These are phyloP conservation scores for Leuciscus waleckii DNA, from an alignment of 2,797 vertebrate genomes.

Conservation along the genomic window DNA sequence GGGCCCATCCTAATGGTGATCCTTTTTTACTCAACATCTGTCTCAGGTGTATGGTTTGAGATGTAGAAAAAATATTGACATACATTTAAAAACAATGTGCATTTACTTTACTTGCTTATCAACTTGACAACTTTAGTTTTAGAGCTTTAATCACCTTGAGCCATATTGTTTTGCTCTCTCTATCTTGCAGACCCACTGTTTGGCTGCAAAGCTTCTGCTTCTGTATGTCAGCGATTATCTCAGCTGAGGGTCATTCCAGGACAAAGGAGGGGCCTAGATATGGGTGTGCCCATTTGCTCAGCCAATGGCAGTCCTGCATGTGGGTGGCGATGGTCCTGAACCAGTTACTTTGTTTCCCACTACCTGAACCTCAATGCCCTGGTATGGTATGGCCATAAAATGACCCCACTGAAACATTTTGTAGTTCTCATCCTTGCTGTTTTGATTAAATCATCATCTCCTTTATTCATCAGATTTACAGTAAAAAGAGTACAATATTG, in stretches of 20 bases:
- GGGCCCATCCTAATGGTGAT: conserved; percentile 50
- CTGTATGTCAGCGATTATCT: conserved; percentile 63
- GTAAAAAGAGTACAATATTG: neutral
- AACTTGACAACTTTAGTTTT: neutral
- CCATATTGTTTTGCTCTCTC: conserved; percentile 9
- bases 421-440: neutral
- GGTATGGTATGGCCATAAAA: conserved; percentile 74
- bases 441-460: neutral
- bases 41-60: neutral
- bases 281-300: conserved; percentile 85
- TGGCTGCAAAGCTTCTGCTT: conserved; percentile 65
- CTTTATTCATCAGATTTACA: neutral
- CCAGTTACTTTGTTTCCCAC: conserved; percentile 84
- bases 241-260: conserved; percentile 66
- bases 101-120: neutral
- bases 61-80: too few relatives aligned
- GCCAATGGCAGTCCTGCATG: conserved; percentile 96
- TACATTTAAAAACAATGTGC: too few relatives aligned
- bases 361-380: conserved; percentile 82
- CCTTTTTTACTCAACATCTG: neutral
- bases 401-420: neutral
- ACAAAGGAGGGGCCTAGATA: conserved; percentile 74
- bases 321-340: conserved; percentile 88
- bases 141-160: neutral
- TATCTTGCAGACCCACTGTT: conserved; percentile 60